These are phyloP conservation scores for Eulithis prunata DNA, from an alignment of 2,888 invertebrate species.

Conservation along the genomic window DNA sequence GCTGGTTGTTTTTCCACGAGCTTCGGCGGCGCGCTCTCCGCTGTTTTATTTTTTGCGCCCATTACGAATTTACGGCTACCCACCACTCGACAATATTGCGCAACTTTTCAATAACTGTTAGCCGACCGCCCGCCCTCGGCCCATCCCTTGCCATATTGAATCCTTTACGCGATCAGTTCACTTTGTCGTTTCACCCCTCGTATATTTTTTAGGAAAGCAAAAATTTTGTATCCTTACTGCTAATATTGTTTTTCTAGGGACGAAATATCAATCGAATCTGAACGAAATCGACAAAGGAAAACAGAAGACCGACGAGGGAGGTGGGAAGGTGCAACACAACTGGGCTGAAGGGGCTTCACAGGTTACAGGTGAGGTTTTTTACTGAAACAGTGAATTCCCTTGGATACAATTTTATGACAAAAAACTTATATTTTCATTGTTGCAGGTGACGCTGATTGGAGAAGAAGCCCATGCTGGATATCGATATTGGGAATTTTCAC, in stretches of 20 bases:
- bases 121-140: slow-evolving; percentile 60
- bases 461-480: slow-evolving; percentile 63
- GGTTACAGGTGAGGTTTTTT: slow-evolving; percentile 66
- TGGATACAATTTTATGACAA: background rate
- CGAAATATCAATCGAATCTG: slow-evolving; percentile 89
- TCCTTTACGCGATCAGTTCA: slow-evolving; percentile 72
- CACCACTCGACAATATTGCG: slow-evolving; percentile 82
- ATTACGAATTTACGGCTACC: slow-evolving; percentile 82
- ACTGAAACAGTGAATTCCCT: background rate
- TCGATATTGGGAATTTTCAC: slow-evolving; percentile 52
- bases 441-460: slow-evolving; percentile 70
- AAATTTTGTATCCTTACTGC: slow-evolving; percentile 37
- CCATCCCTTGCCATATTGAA: slow-evolving; percentile 76
- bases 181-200: slow-evolving; percentile 51
- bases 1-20: slow-evolving; percentile 72
- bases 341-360: slow-evolving; percentile 82
- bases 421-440: slow-evolving; percentile 38
- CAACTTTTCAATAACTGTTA: slow-evolving; percentile 83
- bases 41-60: slow-evolving; percentile 81
- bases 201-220: slow-evolving; percentile 41
- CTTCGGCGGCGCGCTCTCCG: slow-evolving; percentile 46
- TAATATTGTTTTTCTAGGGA: slow-evolving; percentile 80
- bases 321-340: slow-evolving; percentile 81
- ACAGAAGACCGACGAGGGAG: slow-evolving; percentile 88
- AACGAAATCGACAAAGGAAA: slow-evolving; percentile 93